Evolutionary conservation across 2,113 vertebrate genomes (phyloP), one percentile per base, ranked within the genome.

Genomic region (Colossoma macropomum): DNA sequence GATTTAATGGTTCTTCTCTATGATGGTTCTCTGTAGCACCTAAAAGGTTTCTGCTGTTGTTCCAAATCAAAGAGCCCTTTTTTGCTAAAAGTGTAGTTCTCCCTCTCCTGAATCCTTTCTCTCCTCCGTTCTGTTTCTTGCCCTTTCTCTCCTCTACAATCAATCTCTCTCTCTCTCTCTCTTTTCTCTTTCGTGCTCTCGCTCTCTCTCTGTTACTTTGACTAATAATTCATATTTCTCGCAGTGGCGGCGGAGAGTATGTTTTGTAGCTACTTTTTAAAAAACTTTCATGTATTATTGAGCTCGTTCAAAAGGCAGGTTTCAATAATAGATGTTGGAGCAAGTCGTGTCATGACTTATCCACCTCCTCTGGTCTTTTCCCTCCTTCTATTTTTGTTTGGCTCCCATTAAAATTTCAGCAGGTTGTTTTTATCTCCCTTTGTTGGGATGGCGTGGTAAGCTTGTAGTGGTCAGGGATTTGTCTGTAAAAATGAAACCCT

Each of bases 281-380:
- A 59, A n/a, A 76, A 83, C 88, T 84, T 85, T 91, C 88, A 93
- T 93, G 88, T 92, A 93, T 93, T 93, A 94, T 94, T 93, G 91
- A 94, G 89, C 74, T 88, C 65, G 77, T 86, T 80, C 91, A 89
- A 92, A 91, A 92, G 89, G 90, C 84, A 0, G 76, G 69, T 84
- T 63, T 93, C 86, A 92, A 94, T 93, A 92, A 93, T 94, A 91
- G 82, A 94, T 92, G 86, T 9, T 12, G 68, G 85, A 87, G 89
- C 85, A 89, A 90, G 86, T 90, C 86, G 27, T 77, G 90, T 89
- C 85, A 84, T 85, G 87, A 89, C 88, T 90, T 92, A 81, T 88
- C 88, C 86, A 90, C 88, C 79, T 84, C 81, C 34, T 59, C 74
- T 30, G 63, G 32, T 62, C 74, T n/a, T 71, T 77, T 80, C 56